Evolutionary conservation across 2,797 vertebrate genomes (phyloP), one percentile per base, ranked within the genome.

Genomic region (Hyperoplus lanceolatus): DNA sequence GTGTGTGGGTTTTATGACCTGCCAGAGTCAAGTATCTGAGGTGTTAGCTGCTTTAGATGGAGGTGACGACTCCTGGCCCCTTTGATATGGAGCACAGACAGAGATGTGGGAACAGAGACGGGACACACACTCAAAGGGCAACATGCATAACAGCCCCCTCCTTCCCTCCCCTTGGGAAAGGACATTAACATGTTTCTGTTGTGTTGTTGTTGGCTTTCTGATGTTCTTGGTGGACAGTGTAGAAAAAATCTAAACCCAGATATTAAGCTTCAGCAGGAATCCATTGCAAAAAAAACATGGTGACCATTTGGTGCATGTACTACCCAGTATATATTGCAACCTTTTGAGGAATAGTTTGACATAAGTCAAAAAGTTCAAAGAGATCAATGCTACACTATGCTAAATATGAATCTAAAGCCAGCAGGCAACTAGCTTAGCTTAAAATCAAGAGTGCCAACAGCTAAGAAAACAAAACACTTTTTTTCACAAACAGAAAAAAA

Each of bases 31-130:
- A 91, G 89, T 87, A 87, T 78, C 70, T 42, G 88, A 93, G 92
- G 94, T 91, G 92, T 92, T 60, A 89, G 88, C 79, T 79, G 83
- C 84, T 90, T 90, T 76, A 83, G 89, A 89, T 65, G 77, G 79
- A 88, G 79, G 86, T 53, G 71, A 84, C 81, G 85, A 81, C 84
- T 83, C 72, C 14, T 59, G 50, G 80, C 72, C n/a, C 82, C 93
- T 95, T 96, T 95, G 93, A 95, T 93, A 94, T 94, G 87, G 83
- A 93, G 80, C 85, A 77, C 78, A 51, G 84, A 72, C 81, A 65
- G 77, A 67, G 76, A 87, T 81, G 86, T 90, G 90, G 80, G 90
- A 90, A 86, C 73, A 65, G 51, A 79, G 76, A 62, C 18, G 1
- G 53, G 13, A 15, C 36, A 53, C 43, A n/a, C 57, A 60, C 57